Percentiles rank a stretch among this genome's conserved stretches.
Conservation (phyloP, 2,888 invertebrate genomes). For the Drosophila pegasa region DNA sequence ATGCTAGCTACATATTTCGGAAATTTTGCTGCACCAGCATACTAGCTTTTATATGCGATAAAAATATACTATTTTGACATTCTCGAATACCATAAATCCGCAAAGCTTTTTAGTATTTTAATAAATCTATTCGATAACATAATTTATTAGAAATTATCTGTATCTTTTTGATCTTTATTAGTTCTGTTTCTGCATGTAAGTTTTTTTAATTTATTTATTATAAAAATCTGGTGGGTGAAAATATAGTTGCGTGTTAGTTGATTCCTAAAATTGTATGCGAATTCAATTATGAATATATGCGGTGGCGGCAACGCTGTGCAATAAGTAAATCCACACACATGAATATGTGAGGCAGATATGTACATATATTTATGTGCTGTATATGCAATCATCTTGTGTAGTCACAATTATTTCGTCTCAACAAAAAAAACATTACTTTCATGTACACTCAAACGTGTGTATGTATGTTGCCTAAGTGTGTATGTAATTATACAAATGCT, state of each 20-base stretch:
- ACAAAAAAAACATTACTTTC: conserved; percentile 20
- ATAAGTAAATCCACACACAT: conserved; percentile 15
- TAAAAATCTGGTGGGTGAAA: conserved; percentile 16
- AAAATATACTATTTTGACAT: conserved; percentile 28
- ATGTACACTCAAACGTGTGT: background rate
- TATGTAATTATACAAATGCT: conserved; percentile 1
- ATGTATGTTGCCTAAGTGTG: conserved; percentile 2
- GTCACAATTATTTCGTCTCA: conserved; percentile 23
- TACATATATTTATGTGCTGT: conserved; percentile 22
- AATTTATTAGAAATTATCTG: conserved; percentile 38
- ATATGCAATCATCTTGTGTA: conserved; percentile 23
- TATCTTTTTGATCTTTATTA: conserved; percentile 51
- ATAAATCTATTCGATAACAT: conserved; percentile 47
- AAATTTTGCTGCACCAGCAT: conserved; percentile 1
- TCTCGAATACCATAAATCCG: conserved; percentile 12
- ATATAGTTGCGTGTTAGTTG: background rate
- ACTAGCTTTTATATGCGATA: conserved; percentile 14
- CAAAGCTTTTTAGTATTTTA: conserved; percentile 25
- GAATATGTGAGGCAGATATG: conserved; percentile 6
- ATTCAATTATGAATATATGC: background rate
- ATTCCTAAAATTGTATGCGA: background rate
- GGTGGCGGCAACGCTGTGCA: conserved; percentile 16
- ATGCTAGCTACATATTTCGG: background rate
- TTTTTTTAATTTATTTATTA: conserved; percentile 30
- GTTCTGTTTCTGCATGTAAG: conserved; percentile 61